phyloP scores from a whole-genome alignment of 2,888 invertebrate genomes.

The Ophraella communa region DNA sequence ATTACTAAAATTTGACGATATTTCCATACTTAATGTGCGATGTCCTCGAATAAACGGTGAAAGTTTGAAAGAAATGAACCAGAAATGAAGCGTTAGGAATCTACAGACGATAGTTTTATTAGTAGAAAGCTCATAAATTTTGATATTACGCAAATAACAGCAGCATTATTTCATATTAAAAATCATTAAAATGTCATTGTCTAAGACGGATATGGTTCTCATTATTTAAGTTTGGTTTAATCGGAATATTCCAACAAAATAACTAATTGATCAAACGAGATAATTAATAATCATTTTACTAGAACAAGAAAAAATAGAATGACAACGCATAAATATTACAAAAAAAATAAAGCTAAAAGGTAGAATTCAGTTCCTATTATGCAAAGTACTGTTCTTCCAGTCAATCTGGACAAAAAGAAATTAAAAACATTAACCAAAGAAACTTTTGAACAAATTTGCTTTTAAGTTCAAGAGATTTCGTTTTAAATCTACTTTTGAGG shows the following conservation, averaged over 20 bases:
- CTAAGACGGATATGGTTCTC: slow-evolving; percentile 4
- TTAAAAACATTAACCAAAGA: no score
- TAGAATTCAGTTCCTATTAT: no score
- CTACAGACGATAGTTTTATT: slow-evolving; percentile 10
- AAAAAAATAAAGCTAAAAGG: no score
- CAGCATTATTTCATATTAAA: slow-evolving; percentile 17
- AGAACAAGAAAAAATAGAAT: no score
- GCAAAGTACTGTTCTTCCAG: no score
- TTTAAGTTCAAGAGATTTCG: no score
- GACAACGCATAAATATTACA: no score
- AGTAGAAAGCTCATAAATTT: slow-evolving; percentile 23
- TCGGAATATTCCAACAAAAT: neutral
- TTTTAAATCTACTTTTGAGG: no score
- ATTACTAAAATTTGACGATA: neutral
- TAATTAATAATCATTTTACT: no score
- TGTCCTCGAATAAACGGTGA: slow-evolving; percentile 3
- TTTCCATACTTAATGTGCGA: neutral
- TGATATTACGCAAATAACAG: slow-evolving; percentile 14
- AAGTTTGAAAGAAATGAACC: slow-evolving; percentile 13
- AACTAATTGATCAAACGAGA: neutral
- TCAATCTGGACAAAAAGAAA: no score
- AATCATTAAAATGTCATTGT: slow-evolving; percentile 4
- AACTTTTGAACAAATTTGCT: no score
- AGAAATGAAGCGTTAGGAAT: neutral
- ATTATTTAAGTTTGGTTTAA: neutral